Percentiles rank a stretch among this genome's conserved stretches.
These are phyloP conservation scores for Gadus chalcogrammus DNA, from an alignment of 2,113 vertebrate species.

Conservation along the genomic window DNA sequence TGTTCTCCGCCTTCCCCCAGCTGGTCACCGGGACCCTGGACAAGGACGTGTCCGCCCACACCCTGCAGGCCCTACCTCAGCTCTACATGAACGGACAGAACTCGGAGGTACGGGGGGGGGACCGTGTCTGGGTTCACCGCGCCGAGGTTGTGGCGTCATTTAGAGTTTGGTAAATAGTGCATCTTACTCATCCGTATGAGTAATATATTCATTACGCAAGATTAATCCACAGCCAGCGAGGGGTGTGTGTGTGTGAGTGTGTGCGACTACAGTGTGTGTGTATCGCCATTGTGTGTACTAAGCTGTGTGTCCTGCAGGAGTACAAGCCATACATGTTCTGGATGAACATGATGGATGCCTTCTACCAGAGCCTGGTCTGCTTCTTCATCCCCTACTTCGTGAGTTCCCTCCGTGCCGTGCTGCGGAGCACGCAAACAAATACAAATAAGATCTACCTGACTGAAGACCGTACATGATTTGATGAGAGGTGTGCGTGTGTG, in stretches of 20 bases:
- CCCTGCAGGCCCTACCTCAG: constrained; percentile 83
- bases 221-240: no score
- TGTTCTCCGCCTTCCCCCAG: constrained; percentile 97
- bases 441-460: no score
- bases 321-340: constrained; percentile 95
- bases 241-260: neutral
- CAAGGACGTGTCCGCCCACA: constrained; percentile 84
- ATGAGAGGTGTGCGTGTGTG: no score
- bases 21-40: constrained; percentile 94
- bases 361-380: constrained; percentile 96
- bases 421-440: no score
- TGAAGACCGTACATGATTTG: no score
- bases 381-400: constrained; percentile 98
- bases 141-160: no score
- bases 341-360: constrained; percentile 96
- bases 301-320: constrained; percentile 72
- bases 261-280: neutral
- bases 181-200: no score
- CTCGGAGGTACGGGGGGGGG: constrained; percentile 77
- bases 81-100: constrained; percentile 92
- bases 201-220: no score
- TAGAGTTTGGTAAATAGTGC: no score
- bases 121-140: neutral
- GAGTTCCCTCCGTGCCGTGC: constrained; percentile 61
- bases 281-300: neutral